Evolutionary conservation across 2,797 vertebrate genomes (phyloP).

Genomic region (Sebastes matsubarae): DNA sequence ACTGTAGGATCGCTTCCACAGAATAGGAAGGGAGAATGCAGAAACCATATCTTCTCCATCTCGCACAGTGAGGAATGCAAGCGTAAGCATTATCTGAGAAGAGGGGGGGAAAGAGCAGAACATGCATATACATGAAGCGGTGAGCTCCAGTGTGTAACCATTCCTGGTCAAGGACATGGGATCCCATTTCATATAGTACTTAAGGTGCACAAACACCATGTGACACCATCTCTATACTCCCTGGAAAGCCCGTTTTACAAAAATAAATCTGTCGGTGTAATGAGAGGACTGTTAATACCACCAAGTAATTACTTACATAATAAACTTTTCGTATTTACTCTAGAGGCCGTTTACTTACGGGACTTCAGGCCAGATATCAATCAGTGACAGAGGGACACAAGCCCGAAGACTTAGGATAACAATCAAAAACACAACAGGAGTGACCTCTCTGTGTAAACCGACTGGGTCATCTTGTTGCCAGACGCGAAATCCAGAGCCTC

Average conservation of each 20-base stretch:
- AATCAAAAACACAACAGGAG: conserved; percentile 74
- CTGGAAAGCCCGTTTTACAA: conserved; percentile 24
- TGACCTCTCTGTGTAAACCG: conserved; percentile 68
- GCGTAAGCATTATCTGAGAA: conserved; percentile 29
- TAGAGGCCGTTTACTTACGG: conserved; percentile 36
- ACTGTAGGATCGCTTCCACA: conserved; percentile 8
- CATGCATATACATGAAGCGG: conserved; percentile 38
- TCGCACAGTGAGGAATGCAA: conserved; percentile 40
- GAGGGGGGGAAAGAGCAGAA: conserved; percentile 8
- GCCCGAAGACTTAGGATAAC: conserved; percentile 66
- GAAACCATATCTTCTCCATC: conserved; percentile 57
- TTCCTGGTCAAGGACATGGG: background rate
- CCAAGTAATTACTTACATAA: conserved; percentile 64
- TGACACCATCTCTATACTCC: conserved; percentile 11
- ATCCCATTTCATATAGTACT: conserved; percentile 17
- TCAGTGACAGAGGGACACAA: conserved; percentile 60
- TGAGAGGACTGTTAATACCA: conserved; percentile 59
- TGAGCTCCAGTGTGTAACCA: conserved; percentile 6
- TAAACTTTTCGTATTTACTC: conserved; percentile 66
- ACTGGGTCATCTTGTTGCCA: conserved; percentile 64
- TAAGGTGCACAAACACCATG: conserved; percentile 30
- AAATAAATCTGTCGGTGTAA: conserved; percentile 65
- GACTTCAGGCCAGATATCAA: conserved; percentile 55
- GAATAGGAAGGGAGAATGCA: conserved; percentile 15
- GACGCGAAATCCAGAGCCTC: conserved; percentile 67